Evolutionary conservation across 37 sponge, comb jelly and placozoan species (phyloP), one percentile per base, ranked within the genome.

Genomic region (Spongilla lacustris): DNA sequence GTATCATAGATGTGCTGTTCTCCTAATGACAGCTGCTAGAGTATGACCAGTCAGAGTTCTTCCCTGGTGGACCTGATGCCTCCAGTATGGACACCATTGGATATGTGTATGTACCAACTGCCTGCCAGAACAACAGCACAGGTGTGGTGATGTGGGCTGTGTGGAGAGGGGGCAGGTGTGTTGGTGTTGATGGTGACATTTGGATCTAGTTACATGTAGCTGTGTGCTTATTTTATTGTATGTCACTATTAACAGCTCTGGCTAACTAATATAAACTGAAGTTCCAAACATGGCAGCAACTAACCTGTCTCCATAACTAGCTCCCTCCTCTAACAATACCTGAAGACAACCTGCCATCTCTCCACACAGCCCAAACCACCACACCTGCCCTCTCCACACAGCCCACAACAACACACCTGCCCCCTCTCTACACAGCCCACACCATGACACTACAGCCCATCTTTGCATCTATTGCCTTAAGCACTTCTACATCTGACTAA

Each of bases 91-190:
- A 95, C 82, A 71, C 69, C 32, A 87, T 37, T 66, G 96, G 96
- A 0, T 95, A 88, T 38, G 79, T 95, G 28, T 95, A 95, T 85
- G 91, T 95, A 8, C 96, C 96, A 67, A 81, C 91, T 29, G 75
- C 46, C 22, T 95, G 96, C 81, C 90, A 87, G 69, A 71, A 82
- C 24, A 36, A 41, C n/a, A 76, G 26, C 28, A 83, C 11, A 38
- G 48, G 80, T 79, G 24, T 1, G 80, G 1, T 4, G 14, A 0
- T 2, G 29, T 32, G 24, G 25, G 21, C 35, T 33, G 25, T 72
- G 12, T 35, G 32, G 3, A 35, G 4, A 23, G 30, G 79, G 50
- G 23, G 67, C 58, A 8, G 0, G 58, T 29, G 0, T 28, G 48
- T 6, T 6, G 3, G 34, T 36, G 24, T 34, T 6, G 17, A 24